phyloP scores from a whole-genome alignment of 2,797 vertebrate genomes.

The Paratrypauchen microcephalus region DNA sequence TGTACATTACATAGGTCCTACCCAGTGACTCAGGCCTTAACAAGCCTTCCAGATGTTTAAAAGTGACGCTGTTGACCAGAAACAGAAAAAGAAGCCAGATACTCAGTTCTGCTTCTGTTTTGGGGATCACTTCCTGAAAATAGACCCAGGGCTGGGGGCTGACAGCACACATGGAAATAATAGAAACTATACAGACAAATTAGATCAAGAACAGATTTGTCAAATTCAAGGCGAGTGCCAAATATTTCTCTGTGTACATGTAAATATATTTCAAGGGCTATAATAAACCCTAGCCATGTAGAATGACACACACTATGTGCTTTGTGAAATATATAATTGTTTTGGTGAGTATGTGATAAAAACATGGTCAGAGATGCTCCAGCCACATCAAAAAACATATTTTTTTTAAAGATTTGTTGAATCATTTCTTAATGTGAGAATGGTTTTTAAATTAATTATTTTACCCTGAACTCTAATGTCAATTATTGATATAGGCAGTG shows the following conservation, averaged over 20 bases:
- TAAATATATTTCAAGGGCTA: neutral
- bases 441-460: too few relatives aligned
- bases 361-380: neutral
- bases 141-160: constrained; percentile 43
- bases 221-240: neutral
- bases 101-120: constrained; percentile 48
- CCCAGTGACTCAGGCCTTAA: constrained; percentile 56
- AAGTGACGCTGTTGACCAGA: constrained; percentile 21
- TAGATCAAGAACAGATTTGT: neutral
- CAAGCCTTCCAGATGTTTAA: constrained; percentile 48
- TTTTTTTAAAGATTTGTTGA: too few relatives aligned
- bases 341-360: neutral
- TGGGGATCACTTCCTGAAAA: constrained; percentile 62
- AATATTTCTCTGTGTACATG: neutral
- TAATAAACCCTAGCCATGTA: neutral
- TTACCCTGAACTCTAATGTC: too few relatives aligned
- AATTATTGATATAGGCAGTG: neutral
- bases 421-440: too few relatives aligned
- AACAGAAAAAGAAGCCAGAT: constrained; percentile 39
- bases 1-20: constrained; percentile 17
- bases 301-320: neutral
- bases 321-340: neutral
- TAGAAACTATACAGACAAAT: constrained; percentile 42
- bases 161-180: constrained; percentile 56
- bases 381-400: neutral